These are phyloP conservation scores for Apeira syringaria DNA, from an alignment of 2,888 invertebrate species.

Conservation along the genomic window DNA sequence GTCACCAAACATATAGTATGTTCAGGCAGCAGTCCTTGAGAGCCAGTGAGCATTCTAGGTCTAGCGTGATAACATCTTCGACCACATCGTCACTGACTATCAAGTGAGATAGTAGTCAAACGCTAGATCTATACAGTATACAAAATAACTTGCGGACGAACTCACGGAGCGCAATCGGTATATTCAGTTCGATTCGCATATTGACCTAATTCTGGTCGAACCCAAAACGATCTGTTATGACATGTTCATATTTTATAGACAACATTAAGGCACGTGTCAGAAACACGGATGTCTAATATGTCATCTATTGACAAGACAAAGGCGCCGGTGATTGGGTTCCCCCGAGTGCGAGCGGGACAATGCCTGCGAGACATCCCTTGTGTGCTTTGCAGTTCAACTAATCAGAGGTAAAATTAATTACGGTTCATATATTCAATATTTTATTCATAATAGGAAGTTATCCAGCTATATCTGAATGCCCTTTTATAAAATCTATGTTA, in stretches of 20 bases:
- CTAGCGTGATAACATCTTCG: too few species aligned
- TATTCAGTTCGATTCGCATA: constrained; percentile 22
- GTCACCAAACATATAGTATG: too few species aligned
- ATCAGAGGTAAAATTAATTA: constrained; percentile 30
- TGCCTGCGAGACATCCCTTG: constrained; percentile 38
- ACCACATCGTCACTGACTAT: too few species aligned
- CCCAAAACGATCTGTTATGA: constrained; percentile 28
- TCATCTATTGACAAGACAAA: constrained; percentile 54
- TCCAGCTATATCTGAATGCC: too few species aligned
- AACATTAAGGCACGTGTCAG: constrained; percentile 33
- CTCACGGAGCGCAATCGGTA: too few species aligned
- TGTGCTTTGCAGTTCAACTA: constrained; percentile 32
- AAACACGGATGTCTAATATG: constrained; percentile 41
- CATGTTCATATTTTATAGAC: constrained; percentile 34
- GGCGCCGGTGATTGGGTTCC: constrained; percentile 48
- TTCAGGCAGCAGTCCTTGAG: too few species aligned
- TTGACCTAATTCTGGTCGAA: constrained; percentile 26
- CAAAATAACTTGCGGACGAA: too few species aligned
- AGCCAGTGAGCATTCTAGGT: too few species aligned
- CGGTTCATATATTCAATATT: constrained; percentile 2
- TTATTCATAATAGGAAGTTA: too few species aligned
- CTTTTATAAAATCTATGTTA: too few species aligned
- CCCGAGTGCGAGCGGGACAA: constrained; percentile 39
- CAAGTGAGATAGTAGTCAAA: too few species aligned
- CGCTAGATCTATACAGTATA: too few species aligned